phyloP scores from a whole-genome alignment of 2,888 invertebrate species.

The Tuberolachnus salignus region DNA sequence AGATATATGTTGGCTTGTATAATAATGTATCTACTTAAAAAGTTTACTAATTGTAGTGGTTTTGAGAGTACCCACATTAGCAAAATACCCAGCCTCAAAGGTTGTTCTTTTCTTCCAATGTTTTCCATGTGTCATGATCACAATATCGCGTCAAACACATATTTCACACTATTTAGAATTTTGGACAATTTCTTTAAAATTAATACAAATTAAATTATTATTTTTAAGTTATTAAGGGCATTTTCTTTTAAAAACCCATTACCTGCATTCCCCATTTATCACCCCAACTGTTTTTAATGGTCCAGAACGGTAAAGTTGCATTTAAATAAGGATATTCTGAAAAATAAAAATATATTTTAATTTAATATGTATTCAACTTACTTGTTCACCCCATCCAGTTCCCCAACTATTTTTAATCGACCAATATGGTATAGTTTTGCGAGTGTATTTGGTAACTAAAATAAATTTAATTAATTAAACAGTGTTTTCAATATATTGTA shows the following conservation, averaged over 20 bases:
- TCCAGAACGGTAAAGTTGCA: constrained; percentile 82
- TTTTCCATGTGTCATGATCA: too few species aligned
- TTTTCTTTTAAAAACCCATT: constrained; percentile 56
- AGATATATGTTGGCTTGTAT: too few species aligned
- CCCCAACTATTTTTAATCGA: constrained; percentile 97
- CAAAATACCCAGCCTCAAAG: too few species aligned
- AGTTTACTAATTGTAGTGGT: too few species aligned
- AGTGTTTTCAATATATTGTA: too few species aligned
- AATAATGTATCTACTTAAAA: too few species aligned
- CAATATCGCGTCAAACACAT: too few species aligned
- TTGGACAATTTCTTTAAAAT: constrained; percentile 10
- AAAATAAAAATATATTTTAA: constrained; percentile 61
- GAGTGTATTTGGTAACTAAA: constrained; percentile 78
- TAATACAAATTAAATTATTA: constrained; percentile 2
- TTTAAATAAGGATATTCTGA: constrained; percentile 80
- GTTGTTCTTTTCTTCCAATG: too few species aligned
- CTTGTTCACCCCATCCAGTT: constrained; percentile 82
- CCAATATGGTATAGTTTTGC: constrained; percentile 86
- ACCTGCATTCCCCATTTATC: constrained; percentile 83
- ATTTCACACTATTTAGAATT: not conserved
- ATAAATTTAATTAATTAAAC: constrained; percentile 60
- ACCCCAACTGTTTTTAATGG: constrained; percentile 96
- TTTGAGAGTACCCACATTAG: too few species aligned
- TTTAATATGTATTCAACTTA: constrained; percentile 60
- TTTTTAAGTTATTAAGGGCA: not conserved